Base-by-base conservation (phyloP, 2,797 vertebrate genomes). In the Alosa sapidissima region DNA sequence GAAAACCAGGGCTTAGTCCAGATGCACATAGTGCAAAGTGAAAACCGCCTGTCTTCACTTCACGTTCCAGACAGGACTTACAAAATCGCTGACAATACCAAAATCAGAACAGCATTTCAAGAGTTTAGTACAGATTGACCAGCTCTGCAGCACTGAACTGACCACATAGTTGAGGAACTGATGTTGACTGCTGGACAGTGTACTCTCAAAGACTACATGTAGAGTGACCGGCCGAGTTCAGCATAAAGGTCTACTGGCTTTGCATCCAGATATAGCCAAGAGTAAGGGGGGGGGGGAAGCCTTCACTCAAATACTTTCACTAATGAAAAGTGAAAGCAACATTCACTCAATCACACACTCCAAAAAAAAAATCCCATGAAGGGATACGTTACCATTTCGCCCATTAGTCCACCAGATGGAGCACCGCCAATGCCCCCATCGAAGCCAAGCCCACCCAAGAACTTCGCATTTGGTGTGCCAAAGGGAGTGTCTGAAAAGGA, bases 341-440 rank as follows among this genome's bases (percentile, higher is more conserved):
- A 84, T 81, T 68, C 86, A 83, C 6, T 86, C 65, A 82, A 87
- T 86, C 81, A 86, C 90, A 28, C 65, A 84, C 81, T 41, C 84
- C 78, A 75, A 78, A 19, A 49, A 89, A 49, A 89, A 11, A 85
- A 91, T 89, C 92, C 88, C 88, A 89, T 87, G 89, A 89, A 82
- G 88, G 94, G 95, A 99, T 98, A 99, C 98, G 5, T 99, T 99
- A 99, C 98, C 98, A 99, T 98, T 96, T 99, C 98, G 96, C 95
- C 94, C 96, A 97, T 97, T 96, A 98, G 96, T 89, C 88, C 88
- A 16, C 90, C 93, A 21, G 95, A 0, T 83, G 97, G 92, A 89
- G 96, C 91, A 91, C 97, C 96, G 85, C 96, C 96, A 93, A 98
- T 96, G 92, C 96, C 97, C 88, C 95, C 95, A 90, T 99, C 98